Base-by-base conservation (phyloP, 2,113 vertebrate species). In the Ictalurus punctatus region DNA sequence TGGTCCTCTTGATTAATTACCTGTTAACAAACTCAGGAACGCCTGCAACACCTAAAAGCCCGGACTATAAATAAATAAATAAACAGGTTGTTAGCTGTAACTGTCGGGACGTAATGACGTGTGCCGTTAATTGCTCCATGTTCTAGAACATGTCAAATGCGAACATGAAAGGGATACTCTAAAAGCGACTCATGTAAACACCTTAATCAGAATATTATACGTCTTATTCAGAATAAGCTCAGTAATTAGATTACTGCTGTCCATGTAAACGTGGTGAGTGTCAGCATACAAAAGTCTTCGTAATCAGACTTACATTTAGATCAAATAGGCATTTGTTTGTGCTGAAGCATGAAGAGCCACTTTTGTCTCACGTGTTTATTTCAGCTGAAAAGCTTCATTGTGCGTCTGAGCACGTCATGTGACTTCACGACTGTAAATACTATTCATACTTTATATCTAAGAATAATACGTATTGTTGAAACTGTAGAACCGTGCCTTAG, bases 251-350 rank as follows among this genome's bases (percentile, higher is more conserved):
- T 48, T 48, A 48, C 44, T 48, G 44, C 44, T 48, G 44, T 7
- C 44, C 44, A 7, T 48, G 6, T 48, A 48, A 48, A 48, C 44
- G 44, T 7, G 7, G 44, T 48, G 44, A 48, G 44, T 7, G 44
- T 48, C 44, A 0, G 44, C 44, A 7, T 48, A 48, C 27, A 27
- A n/a, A 82, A 23, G 21, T 34, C 30, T 13, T 54, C 2, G 27
- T 48, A 71, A 52, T 65, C 87, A 58, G 37, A 71, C 61, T 37
- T 73, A 17, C 65, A 59, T 48, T 44, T 3, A 48, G 16, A 63
- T 87, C 86, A 80, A 87, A 87, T 59, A 67, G 19, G 74, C 19
- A 54, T 52, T 52, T 87, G 86, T 87, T 78, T 79, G 25, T 44
- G n/a, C 27, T 59, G 69, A 76, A 37, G 69, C 12, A 59, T 40